A percentile compares a stretch with the other conserved stretches of the same genome.
phyloP scores from a whole-genome alignment of 2,797 vertebrate species.

The Cossypha dichroa region DNA sequence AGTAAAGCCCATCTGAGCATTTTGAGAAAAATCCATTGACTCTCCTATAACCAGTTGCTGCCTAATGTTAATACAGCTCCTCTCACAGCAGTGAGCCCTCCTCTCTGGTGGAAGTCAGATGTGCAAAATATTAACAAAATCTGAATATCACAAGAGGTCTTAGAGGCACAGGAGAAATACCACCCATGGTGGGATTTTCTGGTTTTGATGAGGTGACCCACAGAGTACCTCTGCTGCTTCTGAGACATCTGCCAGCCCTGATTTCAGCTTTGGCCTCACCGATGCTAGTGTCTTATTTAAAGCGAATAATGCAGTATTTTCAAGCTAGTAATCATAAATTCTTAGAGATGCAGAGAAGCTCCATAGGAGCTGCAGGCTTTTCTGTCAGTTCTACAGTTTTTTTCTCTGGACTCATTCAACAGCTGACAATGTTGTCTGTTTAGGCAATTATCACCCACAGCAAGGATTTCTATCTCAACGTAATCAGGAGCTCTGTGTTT shows the following conservation, averaged over 20 bases:
- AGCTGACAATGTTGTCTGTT: background rate
- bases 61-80: background rate
- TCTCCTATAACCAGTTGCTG: background rate
- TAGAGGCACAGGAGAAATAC: background rate
- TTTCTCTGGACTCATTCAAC: background rate
- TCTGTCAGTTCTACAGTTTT: accelerated
- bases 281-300: background rate
- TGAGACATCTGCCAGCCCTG: background rate
- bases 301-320: background rate
- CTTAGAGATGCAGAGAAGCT: background rate
- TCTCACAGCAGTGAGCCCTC: background rate
- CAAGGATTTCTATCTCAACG: background rate
- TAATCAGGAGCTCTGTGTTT: background rate
- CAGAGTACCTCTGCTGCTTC: background rate
- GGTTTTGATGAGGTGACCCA: background rate
- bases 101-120: background rate
- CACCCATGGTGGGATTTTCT: background rate
- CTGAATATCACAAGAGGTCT: background rate
- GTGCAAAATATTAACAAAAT: background rate
- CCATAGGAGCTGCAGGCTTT: background rate
- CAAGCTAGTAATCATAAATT: background rate
- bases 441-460: background rate
- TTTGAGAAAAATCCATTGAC: background rate
- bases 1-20: background rate
- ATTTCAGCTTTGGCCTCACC: background rate